Percentiles rank a stretch among this genome's conserved stretches.
Conservation (phyloP, 2,113 vertebrate species). For the Panurus biarmicus region DNA sequence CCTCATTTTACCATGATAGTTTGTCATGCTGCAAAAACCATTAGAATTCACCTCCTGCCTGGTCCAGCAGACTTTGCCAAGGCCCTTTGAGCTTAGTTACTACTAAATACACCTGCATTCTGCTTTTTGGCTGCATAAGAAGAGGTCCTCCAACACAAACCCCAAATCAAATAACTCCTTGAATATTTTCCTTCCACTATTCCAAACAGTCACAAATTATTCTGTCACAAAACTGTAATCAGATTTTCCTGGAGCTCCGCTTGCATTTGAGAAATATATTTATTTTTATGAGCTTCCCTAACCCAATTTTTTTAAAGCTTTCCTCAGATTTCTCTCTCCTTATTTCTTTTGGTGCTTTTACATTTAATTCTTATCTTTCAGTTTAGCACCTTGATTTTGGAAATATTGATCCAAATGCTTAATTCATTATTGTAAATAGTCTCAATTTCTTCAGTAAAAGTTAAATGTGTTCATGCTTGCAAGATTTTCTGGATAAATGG, state of each 20-base stretch:
- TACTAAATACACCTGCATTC: background rate
- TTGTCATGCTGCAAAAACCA: background rate
- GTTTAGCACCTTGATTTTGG: background rate
- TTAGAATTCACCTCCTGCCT: background rate
- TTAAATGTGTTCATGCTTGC: background rate
- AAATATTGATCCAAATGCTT: background rate
- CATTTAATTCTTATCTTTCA: background rate
- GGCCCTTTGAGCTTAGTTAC: background rate
- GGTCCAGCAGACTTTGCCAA: background rate
- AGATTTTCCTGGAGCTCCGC: conserved; percentile 39
- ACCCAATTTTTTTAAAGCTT: background rate
- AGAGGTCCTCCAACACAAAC: background rate
- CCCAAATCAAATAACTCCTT: background rate
- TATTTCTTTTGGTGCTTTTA: background rate
- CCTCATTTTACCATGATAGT: background rate
- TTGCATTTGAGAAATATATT: background rate
- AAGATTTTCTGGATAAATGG: background rate
- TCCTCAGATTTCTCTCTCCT: background rate
- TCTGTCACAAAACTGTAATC: conserved; percentile 2
- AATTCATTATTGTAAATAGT: background rate
- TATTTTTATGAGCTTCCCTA: background rate
- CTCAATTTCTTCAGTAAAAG: background rate
- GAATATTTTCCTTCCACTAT: conserved; percentile 7
- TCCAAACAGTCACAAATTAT: conserved; percentile 16
- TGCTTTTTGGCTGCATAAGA: background rate